These are phyloP conservation scores for Podarcis siculus DNA, from an alignment of 2,797 vertebrate species.

Conservation along the genomic window DNA sequence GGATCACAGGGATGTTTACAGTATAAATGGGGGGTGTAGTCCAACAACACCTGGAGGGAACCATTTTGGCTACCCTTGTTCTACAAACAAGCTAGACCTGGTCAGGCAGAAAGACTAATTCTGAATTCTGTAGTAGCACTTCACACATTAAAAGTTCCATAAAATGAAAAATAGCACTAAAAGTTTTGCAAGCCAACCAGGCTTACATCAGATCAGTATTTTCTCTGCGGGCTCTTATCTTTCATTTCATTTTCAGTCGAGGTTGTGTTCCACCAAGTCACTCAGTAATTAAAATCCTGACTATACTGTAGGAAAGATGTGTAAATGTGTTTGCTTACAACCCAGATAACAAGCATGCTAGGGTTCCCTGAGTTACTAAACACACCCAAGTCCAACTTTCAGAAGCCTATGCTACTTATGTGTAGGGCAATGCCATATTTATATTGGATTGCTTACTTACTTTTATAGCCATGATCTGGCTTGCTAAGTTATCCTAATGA, in stretches of 20 bases:
- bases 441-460: too few relatives aligned
- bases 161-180: slow-evolving; percentile 1
- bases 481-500: neutral
- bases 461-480: neutral
- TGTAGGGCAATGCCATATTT: too few relatives aligned
- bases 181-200: neutral
- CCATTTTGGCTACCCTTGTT: too few relatives aligned
- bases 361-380: neutral
- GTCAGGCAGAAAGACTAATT: neutral
- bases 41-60: too few relatives aligned
- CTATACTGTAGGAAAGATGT: neutral
- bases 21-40: too few relatives aligned
- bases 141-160: neutral
- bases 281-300: neutral
- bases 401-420: neutral
- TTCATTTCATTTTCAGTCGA: neutral
- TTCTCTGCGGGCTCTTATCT: neutral
- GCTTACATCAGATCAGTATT: neutral
- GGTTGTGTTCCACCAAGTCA: neutral
- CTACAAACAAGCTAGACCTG: neutral
- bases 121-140: neutral
- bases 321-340: neutral
- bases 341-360: neutral
- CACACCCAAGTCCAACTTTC: neutral
- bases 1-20: too few relatives aligned